A percentile compares a stretch with the other conserved stretches of the same genome.
Conservation (phyloP, 1,140 invertebrate species). For the Calycopis cecrops region DNA sequence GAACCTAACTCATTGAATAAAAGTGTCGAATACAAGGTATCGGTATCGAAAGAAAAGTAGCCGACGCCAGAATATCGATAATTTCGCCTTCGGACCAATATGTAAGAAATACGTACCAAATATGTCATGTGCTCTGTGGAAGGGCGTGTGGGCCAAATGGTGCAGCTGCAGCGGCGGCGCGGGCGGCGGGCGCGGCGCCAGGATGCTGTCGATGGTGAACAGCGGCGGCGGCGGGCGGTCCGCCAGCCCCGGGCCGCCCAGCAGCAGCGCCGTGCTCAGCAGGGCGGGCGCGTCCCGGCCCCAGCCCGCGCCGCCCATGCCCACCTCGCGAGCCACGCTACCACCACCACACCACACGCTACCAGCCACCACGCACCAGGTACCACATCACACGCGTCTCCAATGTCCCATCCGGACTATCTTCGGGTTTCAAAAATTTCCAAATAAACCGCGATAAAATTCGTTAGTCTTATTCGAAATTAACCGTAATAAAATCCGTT, state of each 20-base stretch:
- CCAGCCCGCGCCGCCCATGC: constrained; percentile 42
- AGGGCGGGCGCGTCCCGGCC: constrained; percentile 55
- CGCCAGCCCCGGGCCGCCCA: constrained; percentile 50
- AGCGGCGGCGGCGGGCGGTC: constrained; percentile 78
- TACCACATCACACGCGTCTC: constrained; percentile 22
- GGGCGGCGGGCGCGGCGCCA: constrained; percentile 78
- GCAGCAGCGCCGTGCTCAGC: constrained; percentile 63
- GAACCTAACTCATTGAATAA: no score
- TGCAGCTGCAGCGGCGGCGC: constrained; percentile 67
- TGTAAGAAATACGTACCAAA: constrained; percentile 78
- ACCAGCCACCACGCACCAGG: constrained; percentile 33
- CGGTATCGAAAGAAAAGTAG: no score
- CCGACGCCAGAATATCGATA: no score
- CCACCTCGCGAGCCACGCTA: constrained; percentile 27
- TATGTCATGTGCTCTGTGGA: constrained; percentile 81
- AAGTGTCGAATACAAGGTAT: no score
- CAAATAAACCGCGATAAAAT: constrained; percentile 14
- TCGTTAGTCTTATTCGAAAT: background rate
- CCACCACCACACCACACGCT: constrained; percentile 18
- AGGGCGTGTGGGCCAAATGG: constrained; percentile 67
- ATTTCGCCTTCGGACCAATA: no score
- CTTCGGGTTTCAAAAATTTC: background rate
- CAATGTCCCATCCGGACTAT: no score
- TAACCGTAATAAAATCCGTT: no score
- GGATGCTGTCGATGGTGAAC: constrained; percentile 88